Percentiles rank a stretch among this genome's conserved stretches.
Conservation (phyloP, 2,113 vertebrate species). For the Erpornis zantholeuca region DNA sequence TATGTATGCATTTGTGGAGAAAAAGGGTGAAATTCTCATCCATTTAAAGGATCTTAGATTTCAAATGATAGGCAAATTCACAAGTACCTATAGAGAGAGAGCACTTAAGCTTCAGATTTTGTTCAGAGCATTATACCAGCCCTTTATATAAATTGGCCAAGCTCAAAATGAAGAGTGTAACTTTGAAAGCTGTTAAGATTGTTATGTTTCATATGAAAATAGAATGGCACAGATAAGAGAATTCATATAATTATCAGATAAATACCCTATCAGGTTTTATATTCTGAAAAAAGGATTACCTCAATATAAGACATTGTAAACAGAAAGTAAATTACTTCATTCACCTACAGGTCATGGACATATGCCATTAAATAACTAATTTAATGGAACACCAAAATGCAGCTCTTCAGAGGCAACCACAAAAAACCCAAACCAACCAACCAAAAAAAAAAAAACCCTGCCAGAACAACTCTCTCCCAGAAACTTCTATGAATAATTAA, state of each 20-base stretch:
- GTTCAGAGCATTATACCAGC: background rate
- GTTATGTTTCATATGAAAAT: fast-evolving
- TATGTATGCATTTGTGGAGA: background rate
- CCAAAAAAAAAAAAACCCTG: background rate
- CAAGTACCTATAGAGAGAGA: background rate
- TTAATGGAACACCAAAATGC: background rate
- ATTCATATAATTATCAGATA: background rate
- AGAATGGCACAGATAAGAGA: background rate
- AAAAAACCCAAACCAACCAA: background rate
- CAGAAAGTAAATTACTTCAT: background rate
- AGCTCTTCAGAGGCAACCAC: background rate
- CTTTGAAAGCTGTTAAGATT: background rate
- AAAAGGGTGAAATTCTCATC: background rate
- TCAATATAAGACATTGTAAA: background rate
- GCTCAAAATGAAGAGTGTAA: background rate
- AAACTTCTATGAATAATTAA: background rate
- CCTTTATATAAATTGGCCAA: background rate
- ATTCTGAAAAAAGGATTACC: background rate
- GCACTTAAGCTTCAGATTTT: background rate
- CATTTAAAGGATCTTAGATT: background rate
- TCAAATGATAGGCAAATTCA: background rate
- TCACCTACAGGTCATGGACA: background rate
- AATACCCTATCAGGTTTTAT: background rate
- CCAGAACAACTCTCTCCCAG: background rate
- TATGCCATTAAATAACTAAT: background rate